Conservation (phyloP, 2,888 invertebrate genomes). For the Ectropis crepuscularia region DNA sequence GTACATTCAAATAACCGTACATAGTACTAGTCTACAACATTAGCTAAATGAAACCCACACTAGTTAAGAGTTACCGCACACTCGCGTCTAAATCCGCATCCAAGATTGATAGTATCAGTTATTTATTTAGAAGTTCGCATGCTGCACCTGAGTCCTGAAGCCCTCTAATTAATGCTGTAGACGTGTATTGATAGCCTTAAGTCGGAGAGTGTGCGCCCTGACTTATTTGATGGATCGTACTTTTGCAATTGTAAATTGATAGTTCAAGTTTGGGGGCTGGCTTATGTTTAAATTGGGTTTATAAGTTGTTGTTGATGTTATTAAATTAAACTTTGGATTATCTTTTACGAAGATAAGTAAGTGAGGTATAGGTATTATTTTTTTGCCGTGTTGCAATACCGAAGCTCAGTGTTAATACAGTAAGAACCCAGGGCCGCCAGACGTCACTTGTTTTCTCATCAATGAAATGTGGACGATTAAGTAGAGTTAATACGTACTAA, state of each 20-base stretch:
- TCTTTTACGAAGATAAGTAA: no score
- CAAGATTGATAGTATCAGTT: slow-evolving; percentile 37
- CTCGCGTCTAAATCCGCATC: slow-evolving; percentile 14
- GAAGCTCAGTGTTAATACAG: no score
- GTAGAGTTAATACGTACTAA: no score
- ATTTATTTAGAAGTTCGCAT: slow-evolving; percentile 36
- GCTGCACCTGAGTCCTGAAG: slow-evolving; percentile 45
- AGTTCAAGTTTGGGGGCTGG: slow-evolving; percentile 22
- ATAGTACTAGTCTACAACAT: not conserved
- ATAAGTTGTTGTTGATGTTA: not conserved
- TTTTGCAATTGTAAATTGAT: slow-evolving; percentile 25
- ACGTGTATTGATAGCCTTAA: slow-evolving; percentile 48
- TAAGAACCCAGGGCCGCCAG: no score
- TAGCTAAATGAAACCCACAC: slow-evolving; percentile 3
- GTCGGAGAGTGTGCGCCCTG: slow-evolving; percentile 18
- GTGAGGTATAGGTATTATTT: no score
- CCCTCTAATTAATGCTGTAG: slow-evolving; percentile 46
- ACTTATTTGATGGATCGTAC: slow-evolving; percentile 27
- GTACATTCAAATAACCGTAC: not conserved
- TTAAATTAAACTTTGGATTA: not conserved
- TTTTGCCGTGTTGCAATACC: no score
- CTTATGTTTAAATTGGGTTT: slow-evolving; percentile 7
- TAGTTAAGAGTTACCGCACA: slow-evolving; percentile 23
- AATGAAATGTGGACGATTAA: no score
- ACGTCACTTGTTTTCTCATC: no score